Evolutionary conservation across 2,888 invertebrate genomes (phyloP).

Genomic region (Agonopterix alstromeriana): DNA sequence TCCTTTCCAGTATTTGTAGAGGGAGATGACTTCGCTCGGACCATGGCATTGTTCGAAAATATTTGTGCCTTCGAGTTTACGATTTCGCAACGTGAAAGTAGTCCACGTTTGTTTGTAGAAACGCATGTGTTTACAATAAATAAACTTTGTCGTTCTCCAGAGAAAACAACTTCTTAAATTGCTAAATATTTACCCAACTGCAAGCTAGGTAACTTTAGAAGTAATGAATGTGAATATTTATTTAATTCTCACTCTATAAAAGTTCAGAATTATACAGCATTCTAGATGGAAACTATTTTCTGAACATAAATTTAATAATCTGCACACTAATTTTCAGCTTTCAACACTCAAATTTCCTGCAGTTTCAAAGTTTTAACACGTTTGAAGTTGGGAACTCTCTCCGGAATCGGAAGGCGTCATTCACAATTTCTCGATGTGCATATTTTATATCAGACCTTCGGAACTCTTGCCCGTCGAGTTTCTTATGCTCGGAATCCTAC

Average conservation of each 20-base stretch:
- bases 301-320: conserved; percentile 4
- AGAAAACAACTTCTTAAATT: no score
- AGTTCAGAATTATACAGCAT: not conserved
- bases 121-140: not conserved
- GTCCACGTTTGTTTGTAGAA: not conserved
- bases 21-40: conserved; percentile 66
- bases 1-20: conserved; percentile 47
- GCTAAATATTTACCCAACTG: no score
- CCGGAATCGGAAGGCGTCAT: conserved; percentile 32
- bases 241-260: not conserved
- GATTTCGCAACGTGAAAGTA: conserved; percentile 20
- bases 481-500: conserved; percentile 23
- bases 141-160: no score
- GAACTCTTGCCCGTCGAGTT: conserved; percentile 12
- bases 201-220: no score
- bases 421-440: conserved; percentile 48
- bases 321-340: conserved; percentile 22
- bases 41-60: conserved; percentile 58
- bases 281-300: conserved; percentile 3
- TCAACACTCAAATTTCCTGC: conserved; percentile 28
- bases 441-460: conserved; percentile 47
- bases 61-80: conserved; percentile 45
- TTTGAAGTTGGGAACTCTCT: conserved; percentile 41
- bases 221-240: no score
- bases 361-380: conserved; percentile 48